Base-by-base conservation (phyloP, 2,113 vertebrate species). In the Antigone vipio region DNA sequence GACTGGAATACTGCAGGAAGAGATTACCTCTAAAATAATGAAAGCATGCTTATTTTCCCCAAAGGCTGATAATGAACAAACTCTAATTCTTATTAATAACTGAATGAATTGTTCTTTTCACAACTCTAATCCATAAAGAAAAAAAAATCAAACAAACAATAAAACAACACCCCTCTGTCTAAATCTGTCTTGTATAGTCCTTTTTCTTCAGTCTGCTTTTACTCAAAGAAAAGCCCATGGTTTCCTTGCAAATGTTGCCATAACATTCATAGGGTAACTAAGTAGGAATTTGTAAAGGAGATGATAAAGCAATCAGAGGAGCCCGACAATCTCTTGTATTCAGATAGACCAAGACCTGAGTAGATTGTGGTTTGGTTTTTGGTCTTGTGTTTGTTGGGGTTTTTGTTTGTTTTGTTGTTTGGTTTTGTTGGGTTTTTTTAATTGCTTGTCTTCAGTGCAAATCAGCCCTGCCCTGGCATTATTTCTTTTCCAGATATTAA, bases 21-120 rank as follows among this genome's bases (percentile, higher is more conserved):
- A 69, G 69, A 90, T 95, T 95, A 84, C 75, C 29, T 20, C 56
- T 92, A 83, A 92, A 97, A 96, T 93, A 91, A 94, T 88, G 69
- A 78, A 75, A 96, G 87, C 12, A 12, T 26, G 9, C 40, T 12
- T 4, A 0, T 53, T 63, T 71, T 68, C n/a, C 53, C n/a, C 27
- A 71, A 76, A 77, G 55, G 38, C 58, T 92, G 35, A 20, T 27
- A 77, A 53, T 63, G 62, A 89, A 52, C 18, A 85, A 83, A 19
- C 47, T 32, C 30, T 35, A 77, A 55, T 89, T 89, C 27, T 96
- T 40, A 67, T 93, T 95, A 76, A 83, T 86, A 86, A 53, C 49
- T 73, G 35, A 67, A 77, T 76, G 30, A 82, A 88, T 85, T 92
- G 56, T 74, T 84, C 49, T 93, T 94, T 96, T 75, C 55, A 88